Base-by-base conservation (phyloP, 1,140 invertebrate genomes). In the Drosophila lini region DNA sequence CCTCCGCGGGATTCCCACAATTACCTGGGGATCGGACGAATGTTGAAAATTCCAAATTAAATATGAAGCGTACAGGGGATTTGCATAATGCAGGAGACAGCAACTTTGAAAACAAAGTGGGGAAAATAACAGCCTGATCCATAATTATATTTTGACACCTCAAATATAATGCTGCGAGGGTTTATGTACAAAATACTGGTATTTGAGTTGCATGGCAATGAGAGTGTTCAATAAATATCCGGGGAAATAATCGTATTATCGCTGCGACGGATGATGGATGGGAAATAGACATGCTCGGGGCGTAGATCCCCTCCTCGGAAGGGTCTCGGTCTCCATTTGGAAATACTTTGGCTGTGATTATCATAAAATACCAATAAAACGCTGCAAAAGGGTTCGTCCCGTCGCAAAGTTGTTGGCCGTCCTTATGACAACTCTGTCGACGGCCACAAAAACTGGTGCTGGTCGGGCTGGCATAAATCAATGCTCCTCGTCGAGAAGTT, bases 381-480 rank as follows among this genome's bases (percentile, higher is more conserved):
- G 47, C 83, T 88, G 48, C 77, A 70, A 78, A 86, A 88, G 80
- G 84, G 73, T 60, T 57, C 57, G 58, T 50, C 50, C 25, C 45
- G 73, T 15, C 40, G 36, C 16, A 38, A 42, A 65, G 48, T 65
- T 73, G 62, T 64, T 67, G 16, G 58, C 28, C 56, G 60, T 83
- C 80, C 83, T 88, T 88, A 88, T 88, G 83, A 88, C 83, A 88
- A 88, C 83, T 89, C 71, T 83, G 80, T 88, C 76, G 58, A 73
- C 34, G 69, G 71, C 38, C 64, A 60, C 80, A 86, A 86, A 86
- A 89, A 89, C 76, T 88, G 83, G 57, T 69, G 65, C 70, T 64
- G 80, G 56, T 69, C 65, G 68, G 56, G 38, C 41, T 63, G 62
- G 75, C 77, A 88, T 88, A 88, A 88, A 88, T 88, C 83, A 88